Conservation (phyloP, 1,140 invertebrate species). For the Heliconius congener region DNA sequence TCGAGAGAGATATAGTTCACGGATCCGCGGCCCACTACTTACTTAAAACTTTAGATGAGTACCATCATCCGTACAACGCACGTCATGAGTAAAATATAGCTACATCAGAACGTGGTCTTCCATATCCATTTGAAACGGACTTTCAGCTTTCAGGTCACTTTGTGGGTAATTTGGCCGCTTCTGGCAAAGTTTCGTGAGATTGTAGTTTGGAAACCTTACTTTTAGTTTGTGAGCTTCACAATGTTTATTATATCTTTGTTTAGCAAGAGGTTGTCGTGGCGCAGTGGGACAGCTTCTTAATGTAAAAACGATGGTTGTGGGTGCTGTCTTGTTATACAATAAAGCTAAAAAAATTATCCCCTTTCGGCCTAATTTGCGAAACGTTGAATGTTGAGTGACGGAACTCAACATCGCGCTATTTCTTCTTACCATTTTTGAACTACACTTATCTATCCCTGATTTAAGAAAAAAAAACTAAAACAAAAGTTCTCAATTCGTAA, state of each 20-base stretch:
- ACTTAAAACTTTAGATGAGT: neutral
- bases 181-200: neutral
- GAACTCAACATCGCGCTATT: no score
- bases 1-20: neutral
- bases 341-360: no score
- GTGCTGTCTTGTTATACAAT: no score
- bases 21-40: neutral
- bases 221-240: neutral
- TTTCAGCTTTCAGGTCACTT: conserved; percentile 4
- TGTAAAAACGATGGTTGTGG: no score
- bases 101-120: neutral
- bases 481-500: no score
- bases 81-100: conserved; percentile 3
- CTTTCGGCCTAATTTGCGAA: no score
- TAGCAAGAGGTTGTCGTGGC: no score
- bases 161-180: neutral
- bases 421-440: no score
- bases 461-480: no score
- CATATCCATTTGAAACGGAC: neutral
- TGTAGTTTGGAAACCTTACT: neutral
- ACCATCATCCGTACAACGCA: neutral
- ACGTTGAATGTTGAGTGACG: no score
- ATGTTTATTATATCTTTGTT: neutral
- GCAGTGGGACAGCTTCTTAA: no score
- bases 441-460: no score